Percentiles rank a stretch among this genome's conserved stretches.
phyloP scores from a whole-genome alignment of 53 echinoderm and acorn worm genomes.

The Holothuria leucospilota region DNA sequence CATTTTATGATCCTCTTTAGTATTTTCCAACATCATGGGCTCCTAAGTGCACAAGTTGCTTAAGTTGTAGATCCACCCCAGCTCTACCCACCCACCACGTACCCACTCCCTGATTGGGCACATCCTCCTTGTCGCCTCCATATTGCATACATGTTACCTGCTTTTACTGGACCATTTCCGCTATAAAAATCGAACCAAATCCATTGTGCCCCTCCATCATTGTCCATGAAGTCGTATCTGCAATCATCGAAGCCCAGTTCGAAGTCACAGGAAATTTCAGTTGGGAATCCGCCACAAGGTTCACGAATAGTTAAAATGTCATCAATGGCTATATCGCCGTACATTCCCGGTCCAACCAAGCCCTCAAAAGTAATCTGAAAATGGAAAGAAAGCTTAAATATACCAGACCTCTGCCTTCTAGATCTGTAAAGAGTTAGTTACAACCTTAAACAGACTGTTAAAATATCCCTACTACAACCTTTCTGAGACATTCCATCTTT shows the following conservation, averaged over 20 bases:
- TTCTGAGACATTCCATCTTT: too few species aligned
- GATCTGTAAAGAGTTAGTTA: neutral
- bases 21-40: too few species aligned
- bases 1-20: too few species aligned
- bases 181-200: conserved; percentile 28
- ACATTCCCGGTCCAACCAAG: conserved; percentile 49
- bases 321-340: conserved; percentile 79
- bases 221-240: too few species aligned
- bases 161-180: conserved; percentile 4
- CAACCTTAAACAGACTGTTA: neutral
- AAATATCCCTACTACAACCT: too few species aligned
- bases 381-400: too few species aligned
- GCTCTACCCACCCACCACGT: too few species aligned
- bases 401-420: too few species aligned
- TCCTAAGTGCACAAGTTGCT: too few species aligned
- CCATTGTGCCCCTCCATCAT: neutral
- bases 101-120: too few species aligned
- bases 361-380: conserved; percentile 68
- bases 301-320: conserved; percentile 71
- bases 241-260: conserved; percentile 60
- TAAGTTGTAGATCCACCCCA: too few species aligned
- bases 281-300: conserved; percentile 80
- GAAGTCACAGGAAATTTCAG: conserved; percentile 62
- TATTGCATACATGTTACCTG: neutral
- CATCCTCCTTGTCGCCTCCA: too few species aligned